These are phyloP conservation scores for Chloroclystis v-ata DNA, from an alignment of 2,888 invertebrate genomes.

Conservation along the genomic window DNA sequence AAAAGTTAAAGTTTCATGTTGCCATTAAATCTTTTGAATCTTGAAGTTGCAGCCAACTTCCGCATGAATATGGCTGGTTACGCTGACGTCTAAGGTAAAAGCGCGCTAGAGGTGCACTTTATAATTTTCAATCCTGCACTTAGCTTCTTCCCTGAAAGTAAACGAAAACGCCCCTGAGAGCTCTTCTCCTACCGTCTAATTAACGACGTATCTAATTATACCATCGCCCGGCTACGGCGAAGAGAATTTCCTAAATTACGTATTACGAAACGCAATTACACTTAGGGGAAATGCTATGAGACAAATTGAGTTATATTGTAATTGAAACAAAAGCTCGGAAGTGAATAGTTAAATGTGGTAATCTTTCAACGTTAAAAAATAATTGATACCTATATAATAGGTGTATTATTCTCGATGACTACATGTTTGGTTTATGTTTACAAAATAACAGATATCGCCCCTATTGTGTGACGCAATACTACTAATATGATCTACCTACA, in stretches of 20 bases:
- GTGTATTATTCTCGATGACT: not conserved
- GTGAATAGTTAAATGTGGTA: slow-evolving; percentile 11
- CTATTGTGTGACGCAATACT: too few species aligned
- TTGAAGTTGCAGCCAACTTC: slow-evolving; percentile 1
- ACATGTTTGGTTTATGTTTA: too few species aligned
- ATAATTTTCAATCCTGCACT: slow-evolving; percentile 19
- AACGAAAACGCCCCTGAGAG: slow-evolving; percentile 59
- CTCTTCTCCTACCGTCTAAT: slow-evolving; percentile 66
- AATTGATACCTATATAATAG: not conserved
- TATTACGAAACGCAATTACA: slow-evolving; percentile 67
- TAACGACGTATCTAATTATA: slow-evolving; percentile 74
- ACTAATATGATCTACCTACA: too few species aligned
- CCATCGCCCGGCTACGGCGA: slow-evolving; percentile 54
- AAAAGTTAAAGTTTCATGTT: too few species aligned
- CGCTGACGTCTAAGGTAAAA: not conserved
- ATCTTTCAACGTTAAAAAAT: not conserved
- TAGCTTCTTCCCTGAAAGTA: slow-evolving; percentile 40
- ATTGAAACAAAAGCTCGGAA: slow-evolving; percentile 36
- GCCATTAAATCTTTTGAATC: not conserved
- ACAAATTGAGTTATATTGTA: slow-evolving; percentile 50
- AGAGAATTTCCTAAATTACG: slow-evolving; percentile 69
- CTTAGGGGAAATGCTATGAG: slow-evolving; percentile 56
- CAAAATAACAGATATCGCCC: too few species aligned
- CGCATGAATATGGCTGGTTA: slow-evolving; percentile 1
- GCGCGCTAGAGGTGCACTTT: slow-evolving; percentile 8